These are phyloP conservation scores for Scaptomyza cyrtandrae DNA, from an alignment of 2,888 invertebrate genomes.

Conservation along the genomic window DNA sequence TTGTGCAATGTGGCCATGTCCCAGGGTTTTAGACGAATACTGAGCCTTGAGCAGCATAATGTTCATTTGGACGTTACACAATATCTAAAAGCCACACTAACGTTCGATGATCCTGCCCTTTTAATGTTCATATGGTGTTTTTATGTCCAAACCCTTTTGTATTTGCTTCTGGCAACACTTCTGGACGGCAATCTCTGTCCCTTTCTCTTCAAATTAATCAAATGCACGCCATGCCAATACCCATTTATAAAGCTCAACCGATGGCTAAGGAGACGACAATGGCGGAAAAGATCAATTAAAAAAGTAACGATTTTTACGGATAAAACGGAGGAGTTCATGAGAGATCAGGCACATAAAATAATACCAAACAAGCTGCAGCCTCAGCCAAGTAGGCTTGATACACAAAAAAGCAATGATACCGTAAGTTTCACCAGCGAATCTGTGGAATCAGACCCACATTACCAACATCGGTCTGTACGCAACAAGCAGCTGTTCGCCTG, in stretches of 20 bases:
- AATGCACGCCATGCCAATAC: constrained; percentile 6
- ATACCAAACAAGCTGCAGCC: not conserved
- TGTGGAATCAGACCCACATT: rapidly evolving
- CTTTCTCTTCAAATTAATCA: not conserved
- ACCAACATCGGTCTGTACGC: rapidly evolving
- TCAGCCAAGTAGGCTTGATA: too few species aligned
- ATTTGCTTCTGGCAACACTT: constrained; percentile 22
- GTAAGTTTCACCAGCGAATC: not conserved
- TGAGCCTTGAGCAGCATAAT: constrained; percentile 25
- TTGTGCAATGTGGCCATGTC: constrained; percentile 59
- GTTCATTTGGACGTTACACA: not conserved
- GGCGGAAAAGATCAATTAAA: not conserved
- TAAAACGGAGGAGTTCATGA: not conserved
- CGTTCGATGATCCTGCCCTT: constrained; percentile 23
- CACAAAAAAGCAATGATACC: not conserved
- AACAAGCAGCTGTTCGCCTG: constrained; percentile 10
- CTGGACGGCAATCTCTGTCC: constrained; percentile 26
- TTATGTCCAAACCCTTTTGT: constrained; percentile 36
- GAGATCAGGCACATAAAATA: too few species aligned
- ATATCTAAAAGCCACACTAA: constrained; percentile 21
- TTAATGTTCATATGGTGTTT: constrained; percentile 34
- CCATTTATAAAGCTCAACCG: not conserved
- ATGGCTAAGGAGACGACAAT: not conserved
- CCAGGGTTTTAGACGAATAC: constrained; percentile 39
- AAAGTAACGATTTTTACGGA: not conserved